Evolutionary conservation across 2,888 invertebrate genomes (phyloP), one percentile per base, ranked within the genome.

Genomic region (Callinectes sapidus): DNA sequence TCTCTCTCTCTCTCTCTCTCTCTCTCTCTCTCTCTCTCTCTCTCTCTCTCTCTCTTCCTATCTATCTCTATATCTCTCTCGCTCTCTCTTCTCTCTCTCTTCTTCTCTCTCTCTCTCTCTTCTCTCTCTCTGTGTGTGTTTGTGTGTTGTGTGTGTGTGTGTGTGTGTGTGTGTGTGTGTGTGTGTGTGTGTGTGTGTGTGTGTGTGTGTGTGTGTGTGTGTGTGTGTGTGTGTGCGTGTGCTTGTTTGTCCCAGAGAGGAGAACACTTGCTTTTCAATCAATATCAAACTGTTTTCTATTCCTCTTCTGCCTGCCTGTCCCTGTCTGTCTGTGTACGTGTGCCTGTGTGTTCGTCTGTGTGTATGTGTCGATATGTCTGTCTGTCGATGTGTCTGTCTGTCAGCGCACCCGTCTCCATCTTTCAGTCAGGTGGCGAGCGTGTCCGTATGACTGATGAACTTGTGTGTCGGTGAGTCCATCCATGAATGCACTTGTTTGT

Each of bases 161-260:
- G 61, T 61, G 35, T 89, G 55, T 89, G 55, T 89, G 54, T 61
- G 28, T 61, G 55, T 89, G 89, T 89, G 89, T 89, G 66, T 89
- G 66, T 89, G 66, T 89, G 66, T 89, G 32, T 89, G 66, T 66
- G 35, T 89, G 66, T 89, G 89, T 89, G 66, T 61, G 55, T 89
- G 89, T 54, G 28, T 55, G 89, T 89, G 89, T 55, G 23, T 66
- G 89, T 66, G 66, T 71, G 39, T 66, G 39, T 66, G 71, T 61
- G 42, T 39, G 35, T 66, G 28, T 54, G 61, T 89, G 55, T 61
- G 28, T 89, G 55, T 89, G 35, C 35, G 55, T 89, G 32, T 61
- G 35, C 35, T 18, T 61, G 61, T 89, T 2, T 32, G 13, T 66
- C 32, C 0, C 18, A 8, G 66, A 28, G 89, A 39, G 66, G 42